A percentile compares a stretch with the other conserved stretches of the same genome.
Conservation (phyloP, 2,113 vertebrate species). For the Potamarius usumacintae region DNA sequence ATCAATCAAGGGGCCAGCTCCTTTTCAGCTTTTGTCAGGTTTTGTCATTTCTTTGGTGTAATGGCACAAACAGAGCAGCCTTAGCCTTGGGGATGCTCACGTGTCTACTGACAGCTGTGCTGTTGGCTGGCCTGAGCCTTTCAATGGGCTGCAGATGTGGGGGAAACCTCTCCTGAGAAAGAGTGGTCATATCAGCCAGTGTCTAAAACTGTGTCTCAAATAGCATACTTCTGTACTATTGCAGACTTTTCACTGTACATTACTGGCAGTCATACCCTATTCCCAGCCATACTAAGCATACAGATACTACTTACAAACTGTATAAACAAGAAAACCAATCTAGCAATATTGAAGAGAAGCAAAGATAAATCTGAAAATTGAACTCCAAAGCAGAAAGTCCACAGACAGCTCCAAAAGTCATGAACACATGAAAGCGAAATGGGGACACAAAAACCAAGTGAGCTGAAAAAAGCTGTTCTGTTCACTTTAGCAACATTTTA, state of each 20-base stretch:
- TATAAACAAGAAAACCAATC: not conserved
- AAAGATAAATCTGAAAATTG: not conserved
- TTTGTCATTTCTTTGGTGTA: slow-evolving; percentile 47
- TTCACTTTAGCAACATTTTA: not conserved
- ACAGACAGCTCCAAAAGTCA: not conserved
- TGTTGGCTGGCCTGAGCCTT: slow-evolving; percentile 49
- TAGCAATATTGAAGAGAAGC: not conserved
- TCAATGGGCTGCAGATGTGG: slow-evolving; percentile 66
- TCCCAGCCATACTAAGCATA: not conserved
- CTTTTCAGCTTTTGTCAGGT: slow-evolving; percentile 23
- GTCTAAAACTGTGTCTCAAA: slow-evolving; percentile 13
- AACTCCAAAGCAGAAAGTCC: not conserved
- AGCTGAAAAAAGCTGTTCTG: not conserved
- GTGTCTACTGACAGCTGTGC: slow-evolving; percentile 50
- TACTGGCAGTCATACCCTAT: not conserved
- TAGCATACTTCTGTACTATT: not conserved
- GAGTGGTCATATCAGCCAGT: slow-evolving; percentile 30
- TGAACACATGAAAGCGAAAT: not conserved
- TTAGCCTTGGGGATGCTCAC: slow-evolving; percentile 51
- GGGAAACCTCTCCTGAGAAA: slow-evolving; percentile 58
- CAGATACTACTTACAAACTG: not conserved
- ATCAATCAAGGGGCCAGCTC: slow-evolving; percentile 41
- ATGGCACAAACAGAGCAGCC: slow-evolving; percentile 61
- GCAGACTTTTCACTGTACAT: not conserved
- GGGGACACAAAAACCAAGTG: not conserved